Evolutionary conservation across 2,113 vertebrate species (phyloP).

Genomic region (Salvator merianae): DNA sequence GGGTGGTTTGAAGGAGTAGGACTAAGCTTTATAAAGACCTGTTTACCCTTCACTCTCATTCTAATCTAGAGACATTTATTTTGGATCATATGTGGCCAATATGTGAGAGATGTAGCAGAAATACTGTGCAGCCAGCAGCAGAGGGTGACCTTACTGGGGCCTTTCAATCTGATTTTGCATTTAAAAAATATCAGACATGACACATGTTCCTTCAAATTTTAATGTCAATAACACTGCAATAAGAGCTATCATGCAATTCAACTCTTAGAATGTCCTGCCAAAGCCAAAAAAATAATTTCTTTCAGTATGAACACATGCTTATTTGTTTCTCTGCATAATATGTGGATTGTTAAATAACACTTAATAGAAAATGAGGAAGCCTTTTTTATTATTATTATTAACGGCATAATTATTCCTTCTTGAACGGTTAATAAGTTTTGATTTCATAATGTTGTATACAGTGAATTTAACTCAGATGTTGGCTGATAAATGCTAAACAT

Average conservation of each 20-base stretch:
- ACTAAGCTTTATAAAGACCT: background rate
- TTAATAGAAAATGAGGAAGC: background rate
- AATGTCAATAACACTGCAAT: background rate
- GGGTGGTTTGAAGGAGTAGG: no score
- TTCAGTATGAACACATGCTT: background rate
- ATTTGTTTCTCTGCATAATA: constrained; percentile 11
- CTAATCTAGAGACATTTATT: background rate
- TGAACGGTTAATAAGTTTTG: constrained; percentile 10
- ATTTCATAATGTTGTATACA: constrained; percentile 13
- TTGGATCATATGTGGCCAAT: background rate
- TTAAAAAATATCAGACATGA: no score
- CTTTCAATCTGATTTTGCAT: background rate
- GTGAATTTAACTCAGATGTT: background rate
- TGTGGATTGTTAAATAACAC: background rate
- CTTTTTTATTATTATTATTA: background rate
- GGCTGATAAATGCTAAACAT: background rate
- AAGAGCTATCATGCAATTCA: background rate
- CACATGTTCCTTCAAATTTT: background rate
- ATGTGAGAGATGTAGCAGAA: background rate
- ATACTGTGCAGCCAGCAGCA: background rate
- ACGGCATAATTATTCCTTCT: background rate
- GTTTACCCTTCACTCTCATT: background rate
- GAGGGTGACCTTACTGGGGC: background rate
- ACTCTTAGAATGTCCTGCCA: background rate
- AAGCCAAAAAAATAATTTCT: constrained; percentile 3